Evolutionary conservation across 2,888 invertebrate species (phyloP).

Genomic region (Dryococelus australis): DNA sequence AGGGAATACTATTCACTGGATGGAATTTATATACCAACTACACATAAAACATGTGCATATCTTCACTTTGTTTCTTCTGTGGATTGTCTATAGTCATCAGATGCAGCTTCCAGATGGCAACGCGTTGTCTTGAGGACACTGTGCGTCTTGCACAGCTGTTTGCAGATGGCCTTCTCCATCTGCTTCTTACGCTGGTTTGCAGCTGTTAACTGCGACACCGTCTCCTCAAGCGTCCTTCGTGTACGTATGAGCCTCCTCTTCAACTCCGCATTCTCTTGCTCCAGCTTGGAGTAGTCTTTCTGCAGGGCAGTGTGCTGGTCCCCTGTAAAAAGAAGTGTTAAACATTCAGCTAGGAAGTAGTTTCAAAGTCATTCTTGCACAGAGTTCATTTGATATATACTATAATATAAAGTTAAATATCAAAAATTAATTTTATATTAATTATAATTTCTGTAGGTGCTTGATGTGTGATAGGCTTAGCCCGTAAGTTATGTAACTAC

Average conservation of each 20-base stretch:
- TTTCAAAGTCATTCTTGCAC: too few species aligned
- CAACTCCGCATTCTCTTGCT: constrained; percentile 73
- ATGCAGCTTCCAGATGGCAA: constrained; percentile 61
- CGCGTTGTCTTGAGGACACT: constrained; percentile 78
- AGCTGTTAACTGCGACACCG: constrained; percentile 75
- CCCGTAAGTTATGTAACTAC: too few species aligned
- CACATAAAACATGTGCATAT: too few species aligned
- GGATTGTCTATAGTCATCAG: background rate
- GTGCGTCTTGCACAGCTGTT: constrained; percentile 81
- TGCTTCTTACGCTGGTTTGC: constrained; percentile 82
- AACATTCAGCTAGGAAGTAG: too few species aligned
- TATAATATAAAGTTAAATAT: too few species aligned
- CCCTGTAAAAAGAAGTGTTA: background rate
- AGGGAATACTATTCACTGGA: too few species aligned
- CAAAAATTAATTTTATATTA: too few species aligned
- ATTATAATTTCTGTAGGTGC: too few species aligned
- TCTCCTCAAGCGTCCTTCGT: constrained; percentile 77
- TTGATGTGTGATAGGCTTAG: too few species aligned
- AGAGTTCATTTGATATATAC: too few species aligned
- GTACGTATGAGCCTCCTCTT: constrained; percentile 75
- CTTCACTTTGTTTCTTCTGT: background rate
- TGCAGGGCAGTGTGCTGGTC: background rate
- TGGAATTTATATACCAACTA: too few species aligned
- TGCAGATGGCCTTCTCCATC: constrained; percentile 83
- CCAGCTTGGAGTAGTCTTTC: constrained; percentile 53